Evolutionary conservation across 2,888 invertebrate species (phyloP), one percentile per base, ranked within the genome.

Genomic region (Stegana nigrithorax): DNA sequence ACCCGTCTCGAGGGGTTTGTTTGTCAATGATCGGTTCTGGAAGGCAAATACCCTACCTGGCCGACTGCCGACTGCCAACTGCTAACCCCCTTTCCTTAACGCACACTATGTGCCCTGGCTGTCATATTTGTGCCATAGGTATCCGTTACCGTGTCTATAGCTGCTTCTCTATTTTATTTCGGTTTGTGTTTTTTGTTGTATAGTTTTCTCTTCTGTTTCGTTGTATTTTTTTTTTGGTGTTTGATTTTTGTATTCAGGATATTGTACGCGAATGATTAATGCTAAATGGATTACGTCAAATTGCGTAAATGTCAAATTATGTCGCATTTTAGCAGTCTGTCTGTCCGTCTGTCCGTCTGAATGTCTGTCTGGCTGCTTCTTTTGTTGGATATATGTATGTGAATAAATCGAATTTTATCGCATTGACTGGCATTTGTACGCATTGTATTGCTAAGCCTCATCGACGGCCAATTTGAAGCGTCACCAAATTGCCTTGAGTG

Each of bases 221-320:
- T n/a, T n/a, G n/a, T n/a, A n/a, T n/a, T n/a, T n/a, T n/a, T n/a
- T n/a, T n/a, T n/a, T n/a, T n/a, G n/a, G n/a, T n/a, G n/a, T n/a
- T n/a, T n/a, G n/a, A n/a, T n/a, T n/a, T n/a, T n/a, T 62, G 53
- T 64, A 55, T 63, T 57, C 67, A 66, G 68, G 67, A 47, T 64
- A 27, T 66, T 66, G 64, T 68, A 65, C 65, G 56, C 55, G 66
- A 62, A 65, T 72, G 78, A 71, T 72, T 76, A 73, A 73, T 72
- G 75, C 69, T 67, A 71, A 78, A 78, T 76, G 78, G 78, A 78
- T 78, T 75, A 75, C 72, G 78, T 76, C 78, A 73, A 75, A 75
- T 78, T 73, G 73, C 72, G 75, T 75, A 71, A 75, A 73, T 75
- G 76, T 72, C 74, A 71, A 68, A 42, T 59, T 51, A 47, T 50